Percentiles rank a stretch among this genome's conserved stretches.
Evolutionary conservation across 1,140 invertebrate species (phyloP).

Genomic region (Periplaneta americana): DNA sequence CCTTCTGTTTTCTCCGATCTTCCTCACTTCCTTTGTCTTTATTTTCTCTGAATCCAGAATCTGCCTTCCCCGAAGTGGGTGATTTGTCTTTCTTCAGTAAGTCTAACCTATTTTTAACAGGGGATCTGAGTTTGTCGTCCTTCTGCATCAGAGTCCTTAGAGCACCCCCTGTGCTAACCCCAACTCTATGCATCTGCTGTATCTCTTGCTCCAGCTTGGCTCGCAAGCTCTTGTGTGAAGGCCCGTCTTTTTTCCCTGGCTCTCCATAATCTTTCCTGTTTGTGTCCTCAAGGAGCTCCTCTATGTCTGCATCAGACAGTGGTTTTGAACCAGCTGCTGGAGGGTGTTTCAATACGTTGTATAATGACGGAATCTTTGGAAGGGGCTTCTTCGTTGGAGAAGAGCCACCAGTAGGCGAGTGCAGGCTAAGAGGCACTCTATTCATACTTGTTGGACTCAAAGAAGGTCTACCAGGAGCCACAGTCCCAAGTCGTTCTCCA

Average conservation of each 20-base stretch:
- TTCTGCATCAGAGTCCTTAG: slow-evolving; percentile 2
- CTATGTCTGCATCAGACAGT: background rate
- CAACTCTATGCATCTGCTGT: slow-evolving; percentile 17
- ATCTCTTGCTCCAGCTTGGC: slow-evolving; percentile 16
- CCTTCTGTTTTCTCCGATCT: background rate
- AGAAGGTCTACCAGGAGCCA: background rate
- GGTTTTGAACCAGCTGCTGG: background rate
- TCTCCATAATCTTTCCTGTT: background rate
- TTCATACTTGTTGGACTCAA: background rate
- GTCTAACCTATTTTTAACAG: background rate
- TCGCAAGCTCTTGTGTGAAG: background rate
- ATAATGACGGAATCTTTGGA: background rate
- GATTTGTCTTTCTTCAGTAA: background rate
- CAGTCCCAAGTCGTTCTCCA: background rate
- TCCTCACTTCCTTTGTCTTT: background rate
- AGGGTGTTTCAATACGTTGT: background rate
- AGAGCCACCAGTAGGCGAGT: background rate
- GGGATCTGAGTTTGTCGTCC: background rate
- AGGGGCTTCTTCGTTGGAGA: background rate
- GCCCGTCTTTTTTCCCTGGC: background rate
- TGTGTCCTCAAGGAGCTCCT: background rate
- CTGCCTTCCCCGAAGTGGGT: background rate
- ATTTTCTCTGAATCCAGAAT: background rate
- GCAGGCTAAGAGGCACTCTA: background rate
- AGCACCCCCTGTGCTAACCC: slow-evolving; percentile 16